Base-by-base conservation (phyloP, 2,797 vertebrate genomes). In the Poecile montanus region DNA sequence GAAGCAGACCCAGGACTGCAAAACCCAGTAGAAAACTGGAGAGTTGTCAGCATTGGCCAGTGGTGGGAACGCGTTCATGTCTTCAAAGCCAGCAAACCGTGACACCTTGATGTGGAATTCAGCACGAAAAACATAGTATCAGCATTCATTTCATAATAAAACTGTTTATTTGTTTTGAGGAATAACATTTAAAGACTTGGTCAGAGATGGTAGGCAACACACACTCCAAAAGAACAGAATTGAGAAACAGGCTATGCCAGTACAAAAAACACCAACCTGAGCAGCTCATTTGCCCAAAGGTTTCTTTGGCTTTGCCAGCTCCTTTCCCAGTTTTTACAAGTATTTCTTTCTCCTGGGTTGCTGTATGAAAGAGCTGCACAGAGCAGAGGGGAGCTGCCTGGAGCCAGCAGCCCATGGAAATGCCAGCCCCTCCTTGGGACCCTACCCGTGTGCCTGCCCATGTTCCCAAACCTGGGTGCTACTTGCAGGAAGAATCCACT, bases 151-250 rank as follows among this genome's bases (percentile, higher is more conserved):
- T 89, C 7, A 65, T 89, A 94, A 83, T 75, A 81, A 88, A 85
- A 78, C 66, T 93, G 76, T 95, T 95, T 94, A 76, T 94, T 95
- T 94, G 40, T 85, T 87, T 95, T 93, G 68, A 88, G 63, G 7
- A 78, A 45, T 48, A 80, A 45, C 68, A 91, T 53, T 70, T 85
- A 74, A 88, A 61, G 57, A 42, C 42, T 42, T 84, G 53, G 38
- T 86, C 74, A 76, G 85, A 85, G 32, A 81, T 65, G 45, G 91
- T 22, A 71, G 63, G 50, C 53, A 75, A 13, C 17, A 26, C 15
- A 45, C 0, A 3, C 75, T 88, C 53, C 34, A 18, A 70, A 88
- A 93, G 72, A 60, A 42, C 53, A 44, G 57, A 90, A 94, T 48
- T 94, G 90, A 96, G 76, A 91, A 95, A 75, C 40, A 78, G 60